phyloP scores from a whole-genome alignment of 2,888 invertebrate genomes.

The Argyresthia goedartella region DNA sequence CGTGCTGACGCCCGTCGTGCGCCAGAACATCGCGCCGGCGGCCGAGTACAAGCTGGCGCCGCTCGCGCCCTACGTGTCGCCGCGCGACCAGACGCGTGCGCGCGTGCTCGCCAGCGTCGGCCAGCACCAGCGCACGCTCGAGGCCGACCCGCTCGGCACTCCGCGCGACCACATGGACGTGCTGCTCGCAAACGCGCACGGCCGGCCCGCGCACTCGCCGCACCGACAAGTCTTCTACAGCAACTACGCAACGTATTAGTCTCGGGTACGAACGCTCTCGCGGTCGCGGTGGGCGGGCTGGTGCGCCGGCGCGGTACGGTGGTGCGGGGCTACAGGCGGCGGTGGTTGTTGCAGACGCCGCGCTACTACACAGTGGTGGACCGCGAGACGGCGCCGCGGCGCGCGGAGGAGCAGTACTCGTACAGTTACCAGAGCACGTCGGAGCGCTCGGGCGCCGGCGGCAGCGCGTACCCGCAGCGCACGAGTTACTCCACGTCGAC shows the following conservation, averaged over 20 bases:
- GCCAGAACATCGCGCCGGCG: constrained; percentile 74
- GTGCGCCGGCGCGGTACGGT: constrained; percentile 25
- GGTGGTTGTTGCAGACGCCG: constrained; percentile 84
- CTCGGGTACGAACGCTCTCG: constrained; percentile 56
- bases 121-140: constrained; percentile 68
- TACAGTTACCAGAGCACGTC: constrained; percentile 82
- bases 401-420: constrained; percentile 87
- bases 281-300: constrained; percentile 35
- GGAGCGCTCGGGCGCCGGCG: constrained; percentile 60
- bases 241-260: constrained; percentile 64
- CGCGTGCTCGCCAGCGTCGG: constrained; percentile 73
- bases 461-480: constrained; percentile 69
- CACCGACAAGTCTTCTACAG: constrained; percentile 66
- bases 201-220: constrained; percentile 58
- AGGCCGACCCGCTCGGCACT: constrained; percentile 71
- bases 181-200: constrained; percentile 73
- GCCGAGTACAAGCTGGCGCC: constrained; percentile 71
- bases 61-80: constrained; percentile 76
- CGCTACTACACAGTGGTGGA: constrained; percentile 90
- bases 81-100: constrained; percentile 75
- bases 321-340: constrained; percentile 42
- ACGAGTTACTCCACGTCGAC: constrained; percentile 75
- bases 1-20: constrained; percentile 67
- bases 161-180: constrained; percentile 76
- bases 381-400: constrained; percentile 78